phyloP scores from a whole-genome alignment of 2,113 vertebrate genomes.

The Cyanoliseus patagonus region DNA sequence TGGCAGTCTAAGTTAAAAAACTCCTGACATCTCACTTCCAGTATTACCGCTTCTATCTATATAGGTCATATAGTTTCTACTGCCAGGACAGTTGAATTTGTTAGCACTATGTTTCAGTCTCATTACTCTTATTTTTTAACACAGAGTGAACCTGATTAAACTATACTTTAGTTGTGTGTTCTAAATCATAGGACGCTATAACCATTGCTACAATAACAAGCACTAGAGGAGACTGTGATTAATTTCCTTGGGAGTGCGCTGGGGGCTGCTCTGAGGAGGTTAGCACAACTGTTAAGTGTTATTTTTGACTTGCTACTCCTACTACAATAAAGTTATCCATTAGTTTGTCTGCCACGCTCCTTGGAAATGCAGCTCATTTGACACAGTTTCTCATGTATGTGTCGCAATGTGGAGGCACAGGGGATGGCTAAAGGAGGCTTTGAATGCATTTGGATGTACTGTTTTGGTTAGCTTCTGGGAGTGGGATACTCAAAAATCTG shows the following conservation, averaged over 20 bases:
- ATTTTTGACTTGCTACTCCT: slow-evolving; percentile 10
- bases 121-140: not conserved
- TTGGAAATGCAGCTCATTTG: not conserved
- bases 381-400: not conserved
- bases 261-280: not conserved
- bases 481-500: not conserved
- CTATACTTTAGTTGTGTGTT: not conserved
- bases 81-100: not conserved
- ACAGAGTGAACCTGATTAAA: not conserved
- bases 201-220: not conserved
- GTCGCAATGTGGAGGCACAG: not conserved
- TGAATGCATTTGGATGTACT: not conserved
- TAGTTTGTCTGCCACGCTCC: not conserved
- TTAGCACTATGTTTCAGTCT: not conserved
- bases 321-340: not conserved
- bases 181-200: not conserved
- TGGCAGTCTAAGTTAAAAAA: not conserved
- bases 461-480: not conserved
- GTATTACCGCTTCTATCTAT: not conserved
- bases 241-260: not conserved
- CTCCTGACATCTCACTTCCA: not conserved
- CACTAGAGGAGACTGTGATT: not conserved
- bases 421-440: not conserved
- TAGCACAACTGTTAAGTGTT: not conserved
- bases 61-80: not conserved